Conservation (phyloP, 2,113 vertebrate genomes). For the Grantiella picta region DNA sequence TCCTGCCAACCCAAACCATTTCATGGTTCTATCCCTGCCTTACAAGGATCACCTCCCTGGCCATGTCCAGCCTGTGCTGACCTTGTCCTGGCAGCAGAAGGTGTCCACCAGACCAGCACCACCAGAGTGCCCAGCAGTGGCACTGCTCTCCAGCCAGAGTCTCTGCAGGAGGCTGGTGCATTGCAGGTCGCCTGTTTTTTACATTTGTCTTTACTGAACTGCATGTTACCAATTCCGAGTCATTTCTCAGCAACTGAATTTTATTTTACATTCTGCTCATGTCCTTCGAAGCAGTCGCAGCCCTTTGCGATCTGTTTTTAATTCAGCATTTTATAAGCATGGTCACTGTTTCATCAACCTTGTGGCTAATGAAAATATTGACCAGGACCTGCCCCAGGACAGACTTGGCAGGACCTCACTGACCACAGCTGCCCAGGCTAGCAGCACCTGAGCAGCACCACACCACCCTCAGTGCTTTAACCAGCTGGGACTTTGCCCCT, state of each 20-base stretch:
- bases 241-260: not conserved
- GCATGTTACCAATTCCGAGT: not conserved
- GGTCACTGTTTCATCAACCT: not conserved
- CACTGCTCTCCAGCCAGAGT: not conserved
- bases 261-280: not conserved
- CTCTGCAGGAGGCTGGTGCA: not conserved
- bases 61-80: not conserved
- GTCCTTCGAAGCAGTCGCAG: not conserved
- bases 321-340: not conserved
- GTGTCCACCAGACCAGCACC: not conserved
- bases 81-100: not conserved
- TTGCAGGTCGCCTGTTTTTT: not conserved
- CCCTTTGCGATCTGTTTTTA: not conserved
- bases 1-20: not conserved
- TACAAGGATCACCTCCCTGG: accelerated
- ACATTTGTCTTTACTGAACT: not conserved
- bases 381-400: not conserved
- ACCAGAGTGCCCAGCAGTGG: not conserved
- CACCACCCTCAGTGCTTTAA: not conserved
- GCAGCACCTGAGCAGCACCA: not conserved
- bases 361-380: not conserved
- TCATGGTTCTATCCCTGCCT: not conserved
- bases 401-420: not conserved
- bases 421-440: not conserved
- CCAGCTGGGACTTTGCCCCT: not conserved